Percentiles rank a stretch among this genome's conserved stretches.
Evolutionary conservation across 2,888 invertebrate genomes (phyloP).

Genomic region (Pasiphila rectangulata): DNA sequence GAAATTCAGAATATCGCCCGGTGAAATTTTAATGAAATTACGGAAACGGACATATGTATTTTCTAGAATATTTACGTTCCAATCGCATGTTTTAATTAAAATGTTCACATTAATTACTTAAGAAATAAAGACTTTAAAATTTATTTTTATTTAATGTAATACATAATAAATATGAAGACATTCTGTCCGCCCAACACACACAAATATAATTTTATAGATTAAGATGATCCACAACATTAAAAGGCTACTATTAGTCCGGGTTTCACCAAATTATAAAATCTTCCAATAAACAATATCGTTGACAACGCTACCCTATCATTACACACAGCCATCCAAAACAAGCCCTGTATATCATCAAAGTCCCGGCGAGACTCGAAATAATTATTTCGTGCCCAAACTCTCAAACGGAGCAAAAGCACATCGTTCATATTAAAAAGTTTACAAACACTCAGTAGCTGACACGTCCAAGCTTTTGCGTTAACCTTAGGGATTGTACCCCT

Average conservation of each 20-base stretch:
- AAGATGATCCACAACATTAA: neutral
- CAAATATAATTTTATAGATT: too few relatives aligned
- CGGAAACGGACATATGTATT: too few relatives aligned
- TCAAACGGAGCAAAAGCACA: conserved; percentile 17
- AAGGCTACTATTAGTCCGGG: neutral
- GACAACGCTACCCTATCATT: conserved; percentile 14
- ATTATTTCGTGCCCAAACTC: conserved; percentile 18
- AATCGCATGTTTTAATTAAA: too few relatives aligned
- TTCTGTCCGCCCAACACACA: too few relatives aligned
- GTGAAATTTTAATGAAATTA: too few relatives aligned
- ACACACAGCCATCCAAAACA: conserved; percentile 13
- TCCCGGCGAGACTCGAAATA: conserved; percentile 14
- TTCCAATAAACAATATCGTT: conserved; percentile 5
- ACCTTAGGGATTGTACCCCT: conserved; percentile 71
- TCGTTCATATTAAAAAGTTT: conserved; percentile 37
- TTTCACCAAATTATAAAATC: neutral
- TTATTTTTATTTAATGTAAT: too few relatives aligned
- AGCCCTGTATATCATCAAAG: conserved; percentile 16
- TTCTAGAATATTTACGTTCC: too few relatives aligned
- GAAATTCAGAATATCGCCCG: too few relatives aligned
- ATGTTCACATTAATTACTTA: too few relatives aligned
- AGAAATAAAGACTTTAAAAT: too few relatives aligned
- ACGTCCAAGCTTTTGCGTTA: conserved; percentile 54
- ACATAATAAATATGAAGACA: too few relatives aligned
- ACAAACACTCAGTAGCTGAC: conserved; percentile 51